Evolutionary conservation across 2,888 invertebrate species (phyloP), one percentile per base, ranked within the genome.

Genomic region (Lasioglossum oenotherae): DNA sequence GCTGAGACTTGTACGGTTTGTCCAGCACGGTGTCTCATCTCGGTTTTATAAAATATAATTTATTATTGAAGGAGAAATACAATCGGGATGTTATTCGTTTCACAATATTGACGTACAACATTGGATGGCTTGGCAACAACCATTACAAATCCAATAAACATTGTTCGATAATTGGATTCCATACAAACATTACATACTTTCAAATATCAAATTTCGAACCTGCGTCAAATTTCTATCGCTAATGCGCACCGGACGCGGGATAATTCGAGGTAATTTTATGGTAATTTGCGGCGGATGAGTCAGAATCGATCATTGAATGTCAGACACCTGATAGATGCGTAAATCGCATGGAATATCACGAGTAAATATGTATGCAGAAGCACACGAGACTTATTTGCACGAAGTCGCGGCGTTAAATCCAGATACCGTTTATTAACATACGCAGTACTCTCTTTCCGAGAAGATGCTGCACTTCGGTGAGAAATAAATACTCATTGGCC

Each of bases 341-440:
- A 49, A 78, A 73, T 78, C 44, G 81, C 80, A 71, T 35, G 64
- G 80, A 81, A 80, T 90, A 88, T 83, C 84, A 69, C 81, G 49
- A 76, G 78, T 73, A 86, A 89, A 85, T 35, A 69, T 69, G 35
- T 35, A 38, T 23, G 67, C 76, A 88, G 81, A 83, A 73, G 72
- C 82, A 83, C 82, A 83, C 78, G 60, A 73, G 81, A 72, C 74
- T 83, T 84, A 78, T 83, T 84, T 80, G 73, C 80, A 64, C 71
- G 60, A 71, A 72, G 80, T 76, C 83, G 60, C 67, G 77, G 84
- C 84, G 83, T 79, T 79, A 67, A 86, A 84, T 80, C 78, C 79
- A 86, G 84, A 86, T 35, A 46, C 76, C 86, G 67, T 81, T 82
- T 81, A 89, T 78, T 64, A 64, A 82, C 53, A 69, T 77, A 79